Evolutionary conservation across 2,113 vertebrate species (phyloP), one percentile per base, ranked within the genome.

Genomic region (Cricetomys ansorgei): DNA sequence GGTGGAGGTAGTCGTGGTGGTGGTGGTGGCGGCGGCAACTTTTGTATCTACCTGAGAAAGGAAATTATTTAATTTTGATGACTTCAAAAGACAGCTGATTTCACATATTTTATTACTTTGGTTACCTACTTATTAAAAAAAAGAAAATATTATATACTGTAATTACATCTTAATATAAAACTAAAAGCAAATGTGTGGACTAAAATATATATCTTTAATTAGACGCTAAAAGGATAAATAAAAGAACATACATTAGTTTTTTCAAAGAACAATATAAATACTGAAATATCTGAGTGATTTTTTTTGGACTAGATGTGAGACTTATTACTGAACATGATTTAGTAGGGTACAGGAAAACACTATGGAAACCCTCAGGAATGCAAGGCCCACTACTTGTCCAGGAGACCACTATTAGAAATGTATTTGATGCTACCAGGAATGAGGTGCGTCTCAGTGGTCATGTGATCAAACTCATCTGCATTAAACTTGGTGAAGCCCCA

Each of bases 201-300:
- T 59, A 83, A 95, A 64, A 89, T 70, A 85, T 94, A 92, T 81
- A 92, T 89, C 29, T 90, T 72, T 50, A 67, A 83, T 94, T 73
- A 93, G 13, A 59, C 59, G 87, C 10, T 81, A n/a, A 89, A 95
- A 89, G 31, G 11, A 93, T 79, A 85, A 75, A n/a, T 72, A 34
- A 97, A 96, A 89, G 27, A 91, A 76, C 17, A 7, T 77, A 72
- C 88, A 73, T 27, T 77, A 37, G n/a, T 37, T 79, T 79, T 50
- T 55, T 55, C 31, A 79, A 79, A 55, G 76, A 55, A 76, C 25
- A 77, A 79, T 37, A 5, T 43, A 79, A 79, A 17, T 79, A 55
- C 76, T 55, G 48, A 79, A 37, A 53, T 27, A 3, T 65, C 13
- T 65, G 29, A 65, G 29, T 31, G 64, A 31, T 83, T 59, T 59